Evolutionary conservation across 2,888 invertebrate species (phyloP).

Genomic region (Leptopilina syphax): DNA sequence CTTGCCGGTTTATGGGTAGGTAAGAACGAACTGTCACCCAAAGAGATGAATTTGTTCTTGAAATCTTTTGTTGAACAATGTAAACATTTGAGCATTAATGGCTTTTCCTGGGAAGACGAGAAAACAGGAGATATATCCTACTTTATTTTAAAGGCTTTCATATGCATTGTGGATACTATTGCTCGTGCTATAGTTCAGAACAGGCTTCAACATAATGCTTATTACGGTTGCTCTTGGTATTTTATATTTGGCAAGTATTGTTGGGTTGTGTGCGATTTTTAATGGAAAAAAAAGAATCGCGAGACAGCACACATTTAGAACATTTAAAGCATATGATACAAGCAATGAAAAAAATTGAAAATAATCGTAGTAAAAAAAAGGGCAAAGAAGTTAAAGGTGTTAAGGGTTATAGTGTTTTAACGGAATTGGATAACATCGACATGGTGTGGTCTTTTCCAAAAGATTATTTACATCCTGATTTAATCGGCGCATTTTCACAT

Average conservation of each 20-base stretch:
- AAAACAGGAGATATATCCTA: not conserved
- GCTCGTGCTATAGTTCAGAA: constrained; percentile 25
- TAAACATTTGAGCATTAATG: not conserved
- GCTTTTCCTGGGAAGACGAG: not conserved
- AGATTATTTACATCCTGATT: constrained; percentile 10
- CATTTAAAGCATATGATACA: not conserved
- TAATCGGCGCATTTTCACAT: constrained; percentile 1
- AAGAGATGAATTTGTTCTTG: constrained; percentile 30
- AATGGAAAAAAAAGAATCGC: constrained; percentile 22
- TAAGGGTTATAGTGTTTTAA: not conserved
- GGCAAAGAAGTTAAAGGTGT: not conserved
- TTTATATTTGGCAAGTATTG: constrained; percentile 14
- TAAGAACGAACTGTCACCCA: constrained; percentile 34
- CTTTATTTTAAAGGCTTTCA: not conserved
- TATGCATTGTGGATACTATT: constrained; percentile 15
- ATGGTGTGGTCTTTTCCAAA: constrained; percentile 4
- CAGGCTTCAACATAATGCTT: constrained; percentile 24
- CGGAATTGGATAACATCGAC: not conserved
- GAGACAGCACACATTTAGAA: not conserved
- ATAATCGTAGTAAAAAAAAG: no score
- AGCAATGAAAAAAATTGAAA: not conserved
- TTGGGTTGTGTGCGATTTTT: constrained; percentile 25
- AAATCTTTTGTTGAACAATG: not conserved
- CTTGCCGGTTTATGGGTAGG: constrained; percentile 41
- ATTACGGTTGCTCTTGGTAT: constrained; percentile 40